Evolutionary conservation across 1,140 invertebrate genomes (phyloP).

Genomic region (Thaumetopoea pityocampa): DNA sequence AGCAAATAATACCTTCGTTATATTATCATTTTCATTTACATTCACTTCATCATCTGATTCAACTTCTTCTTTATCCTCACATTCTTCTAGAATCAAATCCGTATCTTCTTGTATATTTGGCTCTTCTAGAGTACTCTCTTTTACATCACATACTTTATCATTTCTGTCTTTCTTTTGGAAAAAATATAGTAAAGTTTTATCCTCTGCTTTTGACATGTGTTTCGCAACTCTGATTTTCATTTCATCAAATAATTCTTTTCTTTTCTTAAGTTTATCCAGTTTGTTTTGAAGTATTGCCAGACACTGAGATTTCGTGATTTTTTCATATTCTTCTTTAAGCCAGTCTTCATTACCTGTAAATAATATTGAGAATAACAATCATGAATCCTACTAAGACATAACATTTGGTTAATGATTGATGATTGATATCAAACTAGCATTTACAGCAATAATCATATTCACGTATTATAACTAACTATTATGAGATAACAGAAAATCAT

Average conservation of each 20-base stretch:
- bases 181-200: constrained; percentile 39
- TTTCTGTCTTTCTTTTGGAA: constrained; percentile 29
- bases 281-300: constrained; percentile 74
- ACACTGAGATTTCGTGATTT: constrained; percentile 77
- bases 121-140: constrained; percentile 58
- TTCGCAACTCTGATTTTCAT: constrained; percentile 61
- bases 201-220: constrained; percentile 50
- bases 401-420: too few relatives aligned
- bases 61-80: constrained; percentile 74
- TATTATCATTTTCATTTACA: constrained; percentile 65
- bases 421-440: too few relatives aligned
- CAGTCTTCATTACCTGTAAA: constrained; percentile 77
- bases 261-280: constrained; percentile 76
- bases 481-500: too few relatives aligned
- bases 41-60: constrained; percentile 73
- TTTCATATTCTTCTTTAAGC: constrained; percentile 81
- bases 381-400: too few relatives aligned
- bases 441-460: too few relatives aligned
- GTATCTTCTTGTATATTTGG: constrained; percentile 48
- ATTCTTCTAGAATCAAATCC: constrained; percentile 65
- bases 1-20: constrained; percentile 51
- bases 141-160: constrained; percentile 27
- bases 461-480: too few relatives aligned
- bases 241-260: constrained; percentile 76
- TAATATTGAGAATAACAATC: too few relatives aligned